Base-by-base conservation (phyloP, 2,888 invertebrate genomes). In the Lingula anatina region DNA sequence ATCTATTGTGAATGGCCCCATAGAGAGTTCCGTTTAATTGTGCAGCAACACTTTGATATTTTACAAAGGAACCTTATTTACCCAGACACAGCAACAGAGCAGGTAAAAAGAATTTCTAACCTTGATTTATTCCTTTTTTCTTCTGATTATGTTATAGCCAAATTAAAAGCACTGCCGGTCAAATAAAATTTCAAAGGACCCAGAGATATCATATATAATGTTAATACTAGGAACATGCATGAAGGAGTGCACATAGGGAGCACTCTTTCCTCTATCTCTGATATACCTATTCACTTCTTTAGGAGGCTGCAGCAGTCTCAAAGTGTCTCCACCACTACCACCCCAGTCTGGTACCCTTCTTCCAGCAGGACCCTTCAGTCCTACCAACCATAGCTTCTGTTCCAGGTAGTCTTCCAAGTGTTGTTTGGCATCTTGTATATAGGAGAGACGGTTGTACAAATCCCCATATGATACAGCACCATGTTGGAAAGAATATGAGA, bases 361-460 rank as follows among this genome's bases (percentile, higher is more conserved):
- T 41, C 49, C 51, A 46, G 23, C 26, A 36, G 39, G 46, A 45
- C 50, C 43, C 20, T 49, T 18, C 3, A 60, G n/a, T n/a, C n/a
- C n/a, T n/a, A n/a, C n/a, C n/a, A n/a, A n/a, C n/a, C n/a, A n/a
- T n/a, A n/a, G n/a, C n/a, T n/a, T n/a, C n/a, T n/a, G n/a, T n/a
- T 70, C 68, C 25, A 75, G 60, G 57, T 70, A 76, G 7, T 69
- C 59, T 58, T 73, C 70, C 56, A 76, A 61, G 55, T 74, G 74
- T 42, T 70, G 64, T 53, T 68, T 64, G 25, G 77, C 76, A 21
- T 62, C 63, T 44, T 61, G 60, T 26, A 78, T 64, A 53, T 67
- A 60, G 31, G 64, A 57, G n/a, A 70, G 50, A 5, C 71, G 59
- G 2, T 56, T 57, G 42, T 62, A 60, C 23, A 77, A 61, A 54